Conservation (phyloP, 2,888 invertebrate genomes). For the Caenorhabditis wallacei region DNA sequence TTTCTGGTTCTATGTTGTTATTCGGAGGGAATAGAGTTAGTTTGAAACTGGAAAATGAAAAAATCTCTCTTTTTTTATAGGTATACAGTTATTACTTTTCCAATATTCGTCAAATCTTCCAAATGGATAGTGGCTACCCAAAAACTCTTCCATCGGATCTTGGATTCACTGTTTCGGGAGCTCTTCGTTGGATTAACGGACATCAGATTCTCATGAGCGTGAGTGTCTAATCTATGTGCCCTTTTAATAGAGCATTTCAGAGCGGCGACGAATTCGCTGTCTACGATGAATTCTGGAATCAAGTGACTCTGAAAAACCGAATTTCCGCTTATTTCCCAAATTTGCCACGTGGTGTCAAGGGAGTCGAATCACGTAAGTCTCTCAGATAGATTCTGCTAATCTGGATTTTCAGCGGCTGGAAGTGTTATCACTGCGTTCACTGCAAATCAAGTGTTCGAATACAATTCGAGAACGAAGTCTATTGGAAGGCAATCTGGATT, state of each 20-base stretch:
- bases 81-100: slow-evolving; percentile 79
- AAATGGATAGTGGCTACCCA: slow-evolving; percentile 77
- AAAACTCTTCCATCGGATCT: slow-evolving; percentile 76
- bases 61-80: slow-evolving; percentile 34
- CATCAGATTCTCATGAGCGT: slow-evolving; percentile 80
- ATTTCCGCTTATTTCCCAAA: slow-evolving; percentile 78
- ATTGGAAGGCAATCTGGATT: slow-evolving; percentile 55
- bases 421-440: slow-evolving; percentile 65
- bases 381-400: not conserved
- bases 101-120: slow-evolving; percentile 71
- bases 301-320: slow-evolving; percentile 75
- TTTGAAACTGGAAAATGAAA: not conserved
- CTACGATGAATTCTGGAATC: slow-evolving; percentile 82
- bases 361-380: slow-evolving; percentile 67
- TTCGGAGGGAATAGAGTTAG: slow-evolving; percentile 72
- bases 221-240: too few relatives aligned
- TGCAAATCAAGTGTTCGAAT: slow-evolving; percentile 66
- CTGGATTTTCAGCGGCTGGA: slow-evolving; percentile 52
- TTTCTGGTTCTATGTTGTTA: slow-evolving; percentile 76
- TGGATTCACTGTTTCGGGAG: slow-evolving; percentile 76
- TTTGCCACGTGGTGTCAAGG: slow-evolving; percentile 77
- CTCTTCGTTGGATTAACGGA: slow-evolving; percentile 80
- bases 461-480: slow-evolving; percentile 64
- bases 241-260: too few relatives aligned
- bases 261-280: slow-evolving; percentile 76